These are phyloP conservation scores for Arge pagana DNA, from an alignment of 2,888 invertebrate genomes.

Conservation along the genomic window DNA sequence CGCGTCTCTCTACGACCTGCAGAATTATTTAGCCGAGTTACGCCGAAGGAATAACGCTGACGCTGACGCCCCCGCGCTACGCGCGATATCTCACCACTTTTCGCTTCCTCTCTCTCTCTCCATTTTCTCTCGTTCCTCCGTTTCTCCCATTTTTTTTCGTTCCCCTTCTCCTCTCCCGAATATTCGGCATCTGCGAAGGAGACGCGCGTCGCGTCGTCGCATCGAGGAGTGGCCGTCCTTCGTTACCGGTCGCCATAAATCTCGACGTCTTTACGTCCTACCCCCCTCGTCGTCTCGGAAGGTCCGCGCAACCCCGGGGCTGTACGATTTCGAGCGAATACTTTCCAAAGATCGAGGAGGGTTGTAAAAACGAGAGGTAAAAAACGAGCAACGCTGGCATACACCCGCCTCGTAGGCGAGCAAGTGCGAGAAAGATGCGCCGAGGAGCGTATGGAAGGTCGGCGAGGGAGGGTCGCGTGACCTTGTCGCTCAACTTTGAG, in stretches of 20 bases:
- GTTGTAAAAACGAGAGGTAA: constrained; percentile 21
- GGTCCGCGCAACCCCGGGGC: constrained; percentile 6
- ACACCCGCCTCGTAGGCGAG: not conserved
- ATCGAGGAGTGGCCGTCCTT: too few species aligned
- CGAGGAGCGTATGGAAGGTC: too few species aligned
- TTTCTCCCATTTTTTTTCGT: constrained; percentile 35
- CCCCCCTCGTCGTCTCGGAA: not conserved
- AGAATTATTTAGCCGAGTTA: too few species aligned
- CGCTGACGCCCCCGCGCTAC: too few species aligned
- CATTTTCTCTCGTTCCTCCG: constrained; percentile 43
- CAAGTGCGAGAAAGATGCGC: constrained; percentile 8
- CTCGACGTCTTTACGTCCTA: too few species aligned
- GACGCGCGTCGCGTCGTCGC: too few species aligned
- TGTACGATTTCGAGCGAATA: not conserved
- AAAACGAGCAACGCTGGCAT: constrained; percentile 3
- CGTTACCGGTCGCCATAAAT: too few species aligned
- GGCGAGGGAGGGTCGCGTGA: too few species aligned
- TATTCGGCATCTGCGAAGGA: not conserved
- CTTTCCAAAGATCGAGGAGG: constrained; percentile 2
- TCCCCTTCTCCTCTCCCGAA: not conserved
- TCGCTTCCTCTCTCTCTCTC: constrained; percentile 38
- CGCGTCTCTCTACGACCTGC: too few species aligned
- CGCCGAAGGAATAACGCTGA: too few species aligned
- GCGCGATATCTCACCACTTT: too few species aligned
- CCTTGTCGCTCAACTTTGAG: constrained; percentile 28